These are phyloP conservation scores for Synanceia verrucosa DNA, from an alignment of 2,797 vertebrate species.

Conservation along the genomic window DNA sequence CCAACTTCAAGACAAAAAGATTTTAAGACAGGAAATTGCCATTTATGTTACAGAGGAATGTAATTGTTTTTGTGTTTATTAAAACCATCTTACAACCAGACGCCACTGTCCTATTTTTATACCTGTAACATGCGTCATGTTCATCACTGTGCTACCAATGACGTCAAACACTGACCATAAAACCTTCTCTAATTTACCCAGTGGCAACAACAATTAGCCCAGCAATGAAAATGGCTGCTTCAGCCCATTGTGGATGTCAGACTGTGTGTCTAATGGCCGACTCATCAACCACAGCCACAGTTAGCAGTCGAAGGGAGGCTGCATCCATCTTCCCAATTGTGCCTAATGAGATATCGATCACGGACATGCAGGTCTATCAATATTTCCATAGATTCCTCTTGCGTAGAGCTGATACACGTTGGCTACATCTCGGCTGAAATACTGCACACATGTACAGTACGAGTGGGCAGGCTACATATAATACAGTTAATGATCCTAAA, in stretches of 20 bases:
- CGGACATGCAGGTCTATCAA: constrained; percentile 61
- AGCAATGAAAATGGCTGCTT: constrained; percentile 57
- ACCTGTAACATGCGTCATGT: neutral
- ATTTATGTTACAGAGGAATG: neutral
- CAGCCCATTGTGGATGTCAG: constrained; percentile 55
- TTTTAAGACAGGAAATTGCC: neutral
- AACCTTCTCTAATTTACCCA: constrained; percentile 60
- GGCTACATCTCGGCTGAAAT: constrained; percentile 46
- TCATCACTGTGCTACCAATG: constrained; percentile 11
- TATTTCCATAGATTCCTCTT: constrained; percentile 62
- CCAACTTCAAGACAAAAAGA: neutral
- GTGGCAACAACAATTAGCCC: constrained; percentile 65
- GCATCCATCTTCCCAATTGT: constrained; percentile 76
- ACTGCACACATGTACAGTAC: constrained; percentile 19
- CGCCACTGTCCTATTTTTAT: neutral
- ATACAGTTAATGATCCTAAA: constrained; percentile 40
- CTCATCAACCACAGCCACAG: constrained; percentile 56
- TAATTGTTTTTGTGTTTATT: neutral
- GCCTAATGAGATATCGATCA: constrained; percentile 83
- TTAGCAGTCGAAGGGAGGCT: constrained; percentile 53
- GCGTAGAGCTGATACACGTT: constrained; percentile 15
- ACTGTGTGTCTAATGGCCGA: constrained; percentile 63
- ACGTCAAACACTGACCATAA: constrained; percentile 46
- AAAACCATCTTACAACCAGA: neutral
- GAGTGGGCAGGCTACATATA: constrained; percentile 15